Evolutionary conservation across 2,888 invertebrate genomes (phyloP), one percentile per base, ranked within the genome.

Genomic region (Hirtodrosophila confusa): DNA sequence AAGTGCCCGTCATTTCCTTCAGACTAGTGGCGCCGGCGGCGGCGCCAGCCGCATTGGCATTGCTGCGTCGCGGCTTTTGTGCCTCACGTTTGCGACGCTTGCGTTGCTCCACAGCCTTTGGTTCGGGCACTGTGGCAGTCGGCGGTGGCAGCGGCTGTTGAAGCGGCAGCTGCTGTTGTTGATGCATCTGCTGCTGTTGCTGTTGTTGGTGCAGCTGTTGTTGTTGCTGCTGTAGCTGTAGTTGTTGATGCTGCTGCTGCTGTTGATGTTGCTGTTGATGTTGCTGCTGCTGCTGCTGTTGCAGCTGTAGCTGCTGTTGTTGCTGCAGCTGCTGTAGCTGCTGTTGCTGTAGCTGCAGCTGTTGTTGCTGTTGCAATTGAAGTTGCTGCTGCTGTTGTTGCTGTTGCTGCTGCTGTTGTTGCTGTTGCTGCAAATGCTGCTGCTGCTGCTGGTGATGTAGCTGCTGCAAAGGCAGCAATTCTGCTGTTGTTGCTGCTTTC

Each of bases 21-120:
- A 95, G 90, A 93, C 92, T 78, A 7, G 74, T 80, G 3, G 6
- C 31, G 8, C 61, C 70, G 1, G 49, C 50, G 1, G 60, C 61
- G 8, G 61, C 61, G 6, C 48, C 80, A 4, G 54, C 65, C 92
- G 94, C 91, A 94, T 93, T 91, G 0, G 78, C 63, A 57, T 82
- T 82, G 94, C 94, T 77, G n/a, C 96, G 93, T 48, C 97, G 93
- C 84, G 96, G 96, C 86, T 97, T 96, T 89, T 97, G 96, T 90
- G 97, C 96, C 86, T 95, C 95, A 43, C 96, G 93, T 72, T 96
- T 93, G 88, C 95, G 95, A 65, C 95, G 93, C 89, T 96, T 95
- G 78, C 95, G 93, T 8, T 93, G 92, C 80, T 94, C 94, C 1
- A 92, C 92, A 3, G 75, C 72, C 65, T 89, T 90, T 7, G 71